Evolutionary conservation across 2,113 vertebrate species (phyloP), one percentile per base, ranked within the genome.

Genomic region (Esox niger): DNA sequence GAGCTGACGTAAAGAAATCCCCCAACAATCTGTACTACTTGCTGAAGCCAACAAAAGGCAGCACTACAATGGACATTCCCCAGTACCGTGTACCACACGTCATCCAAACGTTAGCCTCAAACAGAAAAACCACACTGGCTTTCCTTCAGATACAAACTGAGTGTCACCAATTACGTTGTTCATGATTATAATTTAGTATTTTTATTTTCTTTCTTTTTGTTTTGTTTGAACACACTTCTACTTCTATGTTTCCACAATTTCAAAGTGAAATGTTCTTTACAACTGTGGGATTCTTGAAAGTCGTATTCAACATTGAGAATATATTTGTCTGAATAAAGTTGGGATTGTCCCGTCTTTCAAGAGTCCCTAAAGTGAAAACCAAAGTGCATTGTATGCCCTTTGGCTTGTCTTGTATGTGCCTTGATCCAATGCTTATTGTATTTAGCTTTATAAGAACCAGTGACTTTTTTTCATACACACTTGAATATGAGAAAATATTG

Each of bases 391-490:
- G 92, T 96, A 94, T 59, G 93, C 95, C 94, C 96, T 98, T 98
- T 98, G 97, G 96, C 94, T 93, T 95, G 94, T 98, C 94, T 96
- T 96, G 94, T 96, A 98, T 95, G 97, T 99, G 97, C 97, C 97
- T 99, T 99, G 96, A 97, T 95, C 94, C 90, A 95, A 98, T 76
- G 90, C 95, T 97, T 96, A 93, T 91, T 96, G 95, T 98, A 98
- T 96, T 96, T 94, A 96, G 94, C 95, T 95, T 98, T 96, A 93
- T 95, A 94, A 92, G 88, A 94, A 90, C 86, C 80, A 92, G 93
- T 94, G 94, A 98, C 94, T 92, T 92, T 93, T 94, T 98, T 97
- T 98, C 95, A 94, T 96, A 96, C 76, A 84, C 93, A 94, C 88
- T 93, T 93, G 93, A 94, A 90, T 92, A 97, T 95, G 95, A 97